These are phyloP conservation scores for Temnothorax unifasciatus DNA, from an alignment of 2,888 invertebrate genomes.

Conservation along the genomic window DNA sequence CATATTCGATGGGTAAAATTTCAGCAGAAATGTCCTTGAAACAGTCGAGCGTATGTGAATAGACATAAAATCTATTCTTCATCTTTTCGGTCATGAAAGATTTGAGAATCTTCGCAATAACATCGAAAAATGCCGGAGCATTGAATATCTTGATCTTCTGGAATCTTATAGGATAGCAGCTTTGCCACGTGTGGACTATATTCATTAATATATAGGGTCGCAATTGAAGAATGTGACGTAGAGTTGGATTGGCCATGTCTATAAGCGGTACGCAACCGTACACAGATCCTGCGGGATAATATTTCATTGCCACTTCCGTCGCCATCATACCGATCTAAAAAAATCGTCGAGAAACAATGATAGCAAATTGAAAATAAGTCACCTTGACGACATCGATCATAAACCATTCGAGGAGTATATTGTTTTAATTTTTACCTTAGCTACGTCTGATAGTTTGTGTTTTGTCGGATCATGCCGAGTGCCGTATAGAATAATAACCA, in stretches of 20 bases:
- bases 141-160: conserved; percentile 90
- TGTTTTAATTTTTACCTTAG: conserved; percentile 86
- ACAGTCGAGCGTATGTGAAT: conserved; percentile 86
- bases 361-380: not conserved
- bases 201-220: conserved; percentile 88
- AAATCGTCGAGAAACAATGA: not conserved
- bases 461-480: conserved; percentile 88
- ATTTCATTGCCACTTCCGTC: conserved; percentile 88
- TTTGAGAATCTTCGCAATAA: conserved; percentile 89
- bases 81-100: conserved; percentile 89
- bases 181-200: conserved; percentile 90
- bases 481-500: conserved; percentile 88
- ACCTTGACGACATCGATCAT: not conserved
- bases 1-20: conserved; percentile 88
- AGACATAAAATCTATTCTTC: conserved; percentile 87
- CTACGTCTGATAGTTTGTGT: conserved; percentile 88
- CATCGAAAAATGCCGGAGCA: conserved; percentile 89
- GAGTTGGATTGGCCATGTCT: conserved; percentile 88
- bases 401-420: not conserved
- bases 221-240: conserved; percentile 88
- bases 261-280: conserved; percentile 89
- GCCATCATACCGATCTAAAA: conserved; percentile 88
- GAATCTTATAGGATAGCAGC: conserved; percentile 89
- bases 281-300: conserved; percentile 87
- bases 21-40: conserved; percentile 86